Conservation (phyloP, 2,113 vertebrate species). For the Alces alces region DNA sequence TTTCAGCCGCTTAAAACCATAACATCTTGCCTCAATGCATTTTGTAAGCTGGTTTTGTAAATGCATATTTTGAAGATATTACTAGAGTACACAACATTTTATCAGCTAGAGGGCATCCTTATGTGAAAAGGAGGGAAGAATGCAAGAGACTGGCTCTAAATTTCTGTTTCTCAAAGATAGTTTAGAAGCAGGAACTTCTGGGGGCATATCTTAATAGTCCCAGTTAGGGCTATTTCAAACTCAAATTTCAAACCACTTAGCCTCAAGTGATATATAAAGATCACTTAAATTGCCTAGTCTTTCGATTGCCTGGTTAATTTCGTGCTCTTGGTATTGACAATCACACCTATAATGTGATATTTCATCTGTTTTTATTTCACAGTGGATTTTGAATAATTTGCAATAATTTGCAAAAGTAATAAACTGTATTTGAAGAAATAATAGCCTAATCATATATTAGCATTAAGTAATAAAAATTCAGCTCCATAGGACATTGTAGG, state of each 20-base stretch:
- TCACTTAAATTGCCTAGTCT: neutral
- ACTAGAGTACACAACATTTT: neutral
- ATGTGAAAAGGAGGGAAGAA: neutral
- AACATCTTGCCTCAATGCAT: neutral
- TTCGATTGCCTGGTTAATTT: slow-evolving; percentile 9
- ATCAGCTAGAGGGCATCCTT: neutral
- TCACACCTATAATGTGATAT: slow-evolving; percentile 7
- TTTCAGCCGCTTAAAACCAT: neutral
- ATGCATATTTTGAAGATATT: slow-evolving; percentile 3
- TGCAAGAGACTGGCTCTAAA: neutral
- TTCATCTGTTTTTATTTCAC: slow-evolving; percentile 46
- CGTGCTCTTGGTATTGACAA: slow-evolving; percentile 6
- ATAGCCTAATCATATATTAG: slow-evolving; percentile 8
- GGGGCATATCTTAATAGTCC: neutral
- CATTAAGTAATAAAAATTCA: slow-evolving; percentile 23
- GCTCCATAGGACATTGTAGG: neutral
- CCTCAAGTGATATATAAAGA: neutral
- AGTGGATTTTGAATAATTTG: neutral
- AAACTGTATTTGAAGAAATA: slow-evolving; percentile 45
- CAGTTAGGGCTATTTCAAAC: neutral
- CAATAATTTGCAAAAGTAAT: slow-evolving; percentile 42
- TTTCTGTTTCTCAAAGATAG: slow-evolving; percentile 16
- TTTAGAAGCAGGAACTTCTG: slow-evolving; percentile 4
- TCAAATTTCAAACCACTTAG: slow-evolving; percentile 22
- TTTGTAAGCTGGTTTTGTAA: neutral